These are phyloP conservation scores for Ganaspis brasiliensis DNA, from an alignment of 2,888 invertebrate genomes.

Conservation along the genomic window DNA sequence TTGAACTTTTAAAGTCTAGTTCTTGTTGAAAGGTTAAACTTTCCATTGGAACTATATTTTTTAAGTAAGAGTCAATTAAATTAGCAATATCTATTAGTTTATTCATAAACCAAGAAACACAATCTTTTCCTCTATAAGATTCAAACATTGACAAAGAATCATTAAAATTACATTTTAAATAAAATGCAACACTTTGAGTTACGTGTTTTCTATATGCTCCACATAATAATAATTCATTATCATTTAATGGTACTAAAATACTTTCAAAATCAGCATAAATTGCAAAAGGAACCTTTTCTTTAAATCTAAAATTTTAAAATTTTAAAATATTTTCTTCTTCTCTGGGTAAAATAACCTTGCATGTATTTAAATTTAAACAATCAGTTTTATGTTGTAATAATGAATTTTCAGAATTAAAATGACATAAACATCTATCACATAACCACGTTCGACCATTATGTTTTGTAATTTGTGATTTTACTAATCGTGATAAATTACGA, in stretches of 20 bases:
- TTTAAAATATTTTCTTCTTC: slow-evolving; percentile 47
- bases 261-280: slow-evolving; percentile 55
- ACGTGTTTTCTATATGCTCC: too few species aligned
- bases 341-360: too few species aligned
- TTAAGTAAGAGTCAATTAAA: background rate
- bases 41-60: too few species aligned
- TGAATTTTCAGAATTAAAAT: too few species aligned
- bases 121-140: too few species aligned
- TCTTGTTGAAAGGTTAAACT: too few species aligned
- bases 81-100: background rate
- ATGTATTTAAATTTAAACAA: too few species aligned
- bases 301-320: slow-evolving; percentile 51
- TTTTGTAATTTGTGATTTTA: too few species aligned
- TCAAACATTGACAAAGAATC: background rate
- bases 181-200: slow-evolving; percentile 25
- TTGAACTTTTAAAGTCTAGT: background rate
- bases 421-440: too few species aligned
- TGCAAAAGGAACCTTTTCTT: slow-evolving; percentile 52
- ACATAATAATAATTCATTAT: background rate
- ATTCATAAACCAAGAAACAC: too few species aligned
- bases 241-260: slow-evolving; percentile 46
- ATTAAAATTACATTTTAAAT: too few species aligned
- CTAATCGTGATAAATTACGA: too few species aligned
- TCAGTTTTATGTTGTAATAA: slow-evolving; percentile 45
- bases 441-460: background rate